Conservation (phyloP, 2,888 invertebrate genomes). For the Dicyrtoma fusca region DNA sequence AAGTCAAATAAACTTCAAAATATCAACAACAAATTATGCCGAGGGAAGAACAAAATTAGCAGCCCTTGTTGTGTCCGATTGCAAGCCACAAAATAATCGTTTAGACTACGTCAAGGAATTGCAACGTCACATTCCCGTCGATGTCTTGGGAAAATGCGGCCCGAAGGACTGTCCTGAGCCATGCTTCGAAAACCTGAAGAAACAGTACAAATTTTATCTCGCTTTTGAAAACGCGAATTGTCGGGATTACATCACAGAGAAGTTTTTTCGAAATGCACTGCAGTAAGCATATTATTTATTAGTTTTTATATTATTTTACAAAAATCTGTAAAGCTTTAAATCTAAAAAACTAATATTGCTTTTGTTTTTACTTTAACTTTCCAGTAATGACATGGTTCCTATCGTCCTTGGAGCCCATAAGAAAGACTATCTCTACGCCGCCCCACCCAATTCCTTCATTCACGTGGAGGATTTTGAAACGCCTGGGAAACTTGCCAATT, state of each 20-base stretch:
- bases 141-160: slow-evolving; percentile 91
- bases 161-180: slow-evolving; percentile 69
- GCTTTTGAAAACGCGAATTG: slow-evolving; percentile 59
- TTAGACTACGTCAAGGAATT: slow-evolving; percentile 85
- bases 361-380: slow-evolving; percentile 4
- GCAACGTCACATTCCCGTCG: slow-evolving; percentile 82
- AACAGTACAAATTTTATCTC: slow-evolving; percentile 58
- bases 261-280: slow-evolving; percentile 58
- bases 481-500: slow-evolving; percentile 60
- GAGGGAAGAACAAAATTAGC: slow-evolving; percentile 50
- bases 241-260: slow-evolving; percentile 58
- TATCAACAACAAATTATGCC: slow-evolving; percentile 39
- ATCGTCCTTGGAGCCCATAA: slow-evolving; percentile 50
- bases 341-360: background rate
- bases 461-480: slow-evolving; percentile 50
- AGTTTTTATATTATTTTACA: too few species aligned
- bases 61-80: slow-evolving; percentile 53
- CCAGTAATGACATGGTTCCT: slow-evolving; percentile 51
- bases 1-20: background rate
- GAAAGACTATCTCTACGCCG: slow-evolving; percentile 51
- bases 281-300: too few species aligned
- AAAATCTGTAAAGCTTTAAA: background rate
- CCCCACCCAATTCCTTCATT: slow-evolving; percentile 51
- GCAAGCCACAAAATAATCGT: slow-evolving; percentile 61
- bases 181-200: slow-evolving; percentile 48